Base-by-base conservation (phyloP, 23 tunicate species). In the Trididemnum clinides region DNA sequence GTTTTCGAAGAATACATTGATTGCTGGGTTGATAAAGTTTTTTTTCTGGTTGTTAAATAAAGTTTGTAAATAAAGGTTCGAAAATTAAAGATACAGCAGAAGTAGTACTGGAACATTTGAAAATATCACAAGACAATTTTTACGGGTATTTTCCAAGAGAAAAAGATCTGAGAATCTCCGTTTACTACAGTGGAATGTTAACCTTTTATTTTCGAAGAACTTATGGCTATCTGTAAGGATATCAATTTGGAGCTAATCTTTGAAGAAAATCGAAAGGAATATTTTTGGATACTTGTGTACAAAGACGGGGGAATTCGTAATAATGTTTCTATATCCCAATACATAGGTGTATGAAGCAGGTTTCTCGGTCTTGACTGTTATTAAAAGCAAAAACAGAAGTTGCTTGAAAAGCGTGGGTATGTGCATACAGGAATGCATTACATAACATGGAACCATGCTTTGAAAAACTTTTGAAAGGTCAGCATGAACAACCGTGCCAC, bases 161-260 rank as follows among this genome's bases (percentile, higher is more conserved):
- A 79, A 70, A 79, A n/a, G n/a, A 81, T 81, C 85, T 62, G 74
- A 81, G 74, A 64, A 29, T 63, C 34, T 81, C 85, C 74, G 85
- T 59, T 63, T 22, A 54, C 73, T 59, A 1, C 31, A 81, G 7
- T 81, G 85, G 85, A 30, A 63, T 1, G 54, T 81, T 81, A 64
- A 59, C 34, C 85, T 23, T 33, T 81, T 81, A 5, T 30, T 81
- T 81, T 81, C 51, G 69, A 78, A 78, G 83, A 50, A 50, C 69
- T 50, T 27, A 69, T 51, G 6, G 83, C 51, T 51, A 78, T 78
- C 83, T 50, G 83, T 21, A 51, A 78, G 51, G 69, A 78, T 54
- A 31, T 21, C 33, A 50, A 78, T 78, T 78, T 78, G 83, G 69
- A 78, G 69, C 36, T 28, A 50, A 78, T 27, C 7, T 78, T 78